phyloP scores from a whole-genome alignment of 2,113 vertebrate genomes.

The Sylvilagus bachmani region DNA sequence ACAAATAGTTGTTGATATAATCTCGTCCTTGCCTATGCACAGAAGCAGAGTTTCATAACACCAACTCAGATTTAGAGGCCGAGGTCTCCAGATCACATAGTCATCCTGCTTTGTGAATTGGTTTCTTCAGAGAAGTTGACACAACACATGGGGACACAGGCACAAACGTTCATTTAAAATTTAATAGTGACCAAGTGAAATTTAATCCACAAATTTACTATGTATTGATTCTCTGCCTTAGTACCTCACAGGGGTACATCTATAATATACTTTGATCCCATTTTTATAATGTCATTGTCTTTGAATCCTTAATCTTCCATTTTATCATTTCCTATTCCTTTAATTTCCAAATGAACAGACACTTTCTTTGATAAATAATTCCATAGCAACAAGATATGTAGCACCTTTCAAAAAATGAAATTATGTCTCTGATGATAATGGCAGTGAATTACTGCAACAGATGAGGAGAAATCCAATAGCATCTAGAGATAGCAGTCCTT shows the following conservation, averaged over 20 bases:
- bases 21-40: not conserved
- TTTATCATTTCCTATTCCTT: conserved; percentile 44
- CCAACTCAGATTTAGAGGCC: not conserved
- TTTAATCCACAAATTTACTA: not conserved
- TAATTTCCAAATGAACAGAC: conserved; percentile 40
- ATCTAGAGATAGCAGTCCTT: not conserved
- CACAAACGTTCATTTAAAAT: not conserved
- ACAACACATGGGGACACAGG: not conserved
- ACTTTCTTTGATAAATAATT: not conserved
- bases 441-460: not conserved
- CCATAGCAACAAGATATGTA: not conserved
- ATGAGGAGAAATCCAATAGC: not conserved
- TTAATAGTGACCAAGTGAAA: not conserved
- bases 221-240: not conserved
- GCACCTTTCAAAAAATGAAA: conserved; percentile 8
- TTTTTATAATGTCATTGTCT: conserved; percentile 13
- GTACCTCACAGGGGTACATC: not conserved
- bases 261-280: not conserved
- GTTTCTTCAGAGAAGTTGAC: not conserved
- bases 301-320: not conserved
- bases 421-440: not conserved
- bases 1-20: not conserved
- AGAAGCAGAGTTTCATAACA: not conserved
- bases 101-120: not conserved
- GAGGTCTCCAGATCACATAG: not conserved